Evolutionary conservation across 1,140 invertebrate genomes (phyloP), one percentile per base, ranked within the genome.

Genomic region (Cheumatopsyche charites): DNA sequence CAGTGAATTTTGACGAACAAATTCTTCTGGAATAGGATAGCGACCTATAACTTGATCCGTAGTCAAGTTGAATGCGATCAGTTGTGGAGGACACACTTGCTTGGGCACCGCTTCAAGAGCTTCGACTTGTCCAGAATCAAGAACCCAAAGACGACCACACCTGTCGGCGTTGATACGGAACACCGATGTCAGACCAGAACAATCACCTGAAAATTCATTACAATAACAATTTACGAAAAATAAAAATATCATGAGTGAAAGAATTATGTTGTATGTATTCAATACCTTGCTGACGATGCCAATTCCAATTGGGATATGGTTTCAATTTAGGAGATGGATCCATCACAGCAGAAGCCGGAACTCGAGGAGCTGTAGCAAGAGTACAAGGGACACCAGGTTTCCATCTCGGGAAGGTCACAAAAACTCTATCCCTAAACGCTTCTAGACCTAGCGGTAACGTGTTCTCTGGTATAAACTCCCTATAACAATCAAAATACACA

Each of bases 371-470:
- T 0, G 87, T 87, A 0, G 88, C 85, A 19, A 93, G 80, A 0
- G 90, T 92, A 0, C 87, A 90, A 73, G 87, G 95, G 68, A 90
- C 88, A 65, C 89, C 94, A 78, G 78, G 88, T 81, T 89, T 96
- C 96, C 87, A 98, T 78, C 89, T 95, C 77, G 88, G 91, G 55
- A 91, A 79, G 12, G 90, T 89, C 0, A 93, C 81, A 75, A 90
- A 93, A 1, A 92, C 79, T 42, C 88, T 86, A 25, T 90, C 84
- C 1, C 83, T 82, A 82, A 87, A 88, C 1, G 90, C 80, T 73
- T 92, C 91, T 2, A 93, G 77, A 0, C 91, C 92, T 29, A 93
- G 79, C 0, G 92, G 91, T 17, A 93, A 78, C 77, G 88, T 90
- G 77, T 93, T 93, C 72, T 88, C 86, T 0, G 89, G 87, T 9